A percentile compares a stretch with the other conserved stretches of the same genome.
Evolutionary conservation across 2,113 vertebrate genomes (phyloP).

Genomic region (Tylochromis polylepis): DNA sequence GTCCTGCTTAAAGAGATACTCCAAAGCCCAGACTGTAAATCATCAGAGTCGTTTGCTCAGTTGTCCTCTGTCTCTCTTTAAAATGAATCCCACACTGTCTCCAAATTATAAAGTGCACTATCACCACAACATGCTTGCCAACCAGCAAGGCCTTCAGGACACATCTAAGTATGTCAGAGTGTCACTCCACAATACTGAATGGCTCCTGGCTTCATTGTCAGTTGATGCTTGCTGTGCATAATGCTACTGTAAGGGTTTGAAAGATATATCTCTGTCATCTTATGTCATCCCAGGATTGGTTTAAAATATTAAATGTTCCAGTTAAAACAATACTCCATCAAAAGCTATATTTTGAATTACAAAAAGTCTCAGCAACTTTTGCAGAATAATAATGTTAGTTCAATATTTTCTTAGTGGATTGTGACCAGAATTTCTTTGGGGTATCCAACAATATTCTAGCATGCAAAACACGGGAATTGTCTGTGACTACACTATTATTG

Average conservation of each 20-base stretch:
- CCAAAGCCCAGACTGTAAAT: slow-evolving; percentile 8
- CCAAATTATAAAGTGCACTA: background rate
- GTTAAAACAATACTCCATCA: background rate
- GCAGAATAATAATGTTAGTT: background rate
- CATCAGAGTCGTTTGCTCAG: background rate
- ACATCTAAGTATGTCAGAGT: background rate
- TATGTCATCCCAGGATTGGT: background rate
- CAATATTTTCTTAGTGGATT: background rate
- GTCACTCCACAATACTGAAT: background rate
- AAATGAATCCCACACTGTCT: background rate
- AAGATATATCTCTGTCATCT: background rate
- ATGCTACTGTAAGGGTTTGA: background rate
- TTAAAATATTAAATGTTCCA: background rate
- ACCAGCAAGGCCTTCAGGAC: background rate
- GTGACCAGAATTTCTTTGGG: background rate
- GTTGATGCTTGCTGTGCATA: background rate
- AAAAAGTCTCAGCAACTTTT: background rate
- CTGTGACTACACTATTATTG: background rate
- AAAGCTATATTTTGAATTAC: background rate
- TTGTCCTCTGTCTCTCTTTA: background rate
- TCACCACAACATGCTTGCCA: background rate
- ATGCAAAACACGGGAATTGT: background rate
- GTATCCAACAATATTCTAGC: background rate
- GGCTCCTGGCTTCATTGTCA: background rate
- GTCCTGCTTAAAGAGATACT: slow-evolving; percentile 13